phyloP scores from a whole-genome alignment of 2,888 invertebrate genomes.

The Omphaloscelis lunosa region DNA sequence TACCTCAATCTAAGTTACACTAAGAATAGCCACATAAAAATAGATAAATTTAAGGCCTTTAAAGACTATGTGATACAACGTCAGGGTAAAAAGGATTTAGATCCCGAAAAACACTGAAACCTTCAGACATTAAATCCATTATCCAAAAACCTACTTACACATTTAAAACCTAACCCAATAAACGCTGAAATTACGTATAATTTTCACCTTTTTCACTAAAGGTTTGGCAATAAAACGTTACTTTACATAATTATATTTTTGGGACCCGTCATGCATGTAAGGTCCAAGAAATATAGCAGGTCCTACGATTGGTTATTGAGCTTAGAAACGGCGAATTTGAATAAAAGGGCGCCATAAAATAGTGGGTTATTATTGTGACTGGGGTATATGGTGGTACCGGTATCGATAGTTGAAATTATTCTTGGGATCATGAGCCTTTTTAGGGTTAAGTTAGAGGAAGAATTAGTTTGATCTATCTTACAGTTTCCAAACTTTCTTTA shows the following conservation, averaged over 20 bases:
- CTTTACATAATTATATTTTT: constrained; percentile 69
- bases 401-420: constrained; percentile 51
- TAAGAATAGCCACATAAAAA: neutral
- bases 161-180: constrained; percentile 53
- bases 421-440: constrained; percentile 17
- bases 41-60: neutral
- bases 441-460: constrained; percentile 16
- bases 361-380: constrained; percentile 85
- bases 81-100: neutral
- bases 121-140: constrained; percentile 16
- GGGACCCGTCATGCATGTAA: constrained; percentile 71
- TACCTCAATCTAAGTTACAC: neutral
- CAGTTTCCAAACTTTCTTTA: neutral
- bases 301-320: constrained; percentile 83
- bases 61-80: too few species aligned
- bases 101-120: neutral
- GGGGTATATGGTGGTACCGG: constrained; percentile 71
- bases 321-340: constrained; percentile 87
- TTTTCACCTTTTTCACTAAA: constrained; percentile 63
- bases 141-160: constrained; percentile 29
- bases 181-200: constrained; percentile 58
- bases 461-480: neutral
- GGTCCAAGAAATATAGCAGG: constrained; percentile 78
- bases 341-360: constrained; percentile 89
- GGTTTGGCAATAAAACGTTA: constrained; percentile 62